Conservation (phyloP, 2,888 invertebrate species). For the Mycalesis mineus region DNA sequence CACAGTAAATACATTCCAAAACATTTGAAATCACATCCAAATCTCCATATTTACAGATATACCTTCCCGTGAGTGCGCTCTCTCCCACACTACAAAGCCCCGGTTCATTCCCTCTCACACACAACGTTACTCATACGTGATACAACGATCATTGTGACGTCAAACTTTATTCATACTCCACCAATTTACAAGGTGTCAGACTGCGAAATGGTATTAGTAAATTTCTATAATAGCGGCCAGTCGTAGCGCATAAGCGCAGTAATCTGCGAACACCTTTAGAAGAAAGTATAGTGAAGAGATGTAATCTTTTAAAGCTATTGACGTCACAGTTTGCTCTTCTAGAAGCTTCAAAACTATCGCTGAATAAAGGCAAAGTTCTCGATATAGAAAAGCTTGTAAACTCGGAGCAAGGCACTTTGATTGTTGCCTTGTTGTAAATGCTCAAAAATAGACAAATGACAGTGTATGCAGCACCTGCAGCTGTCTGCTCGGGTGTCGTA, state of each 20-base stretch:
- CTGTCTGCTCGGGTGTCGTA: background rate
- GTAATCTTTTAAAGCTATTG: no score
- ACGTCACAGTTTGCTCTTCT: background rate
- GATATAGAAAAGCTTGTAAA: background rate
- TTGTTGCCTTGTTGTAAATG: background rate
- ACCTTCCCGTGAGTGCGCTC: constrained; percentile 13
- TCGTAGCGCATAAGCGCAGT: no score
- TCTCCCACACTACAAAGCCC: background rate
- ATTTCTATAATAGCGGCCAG: no score
- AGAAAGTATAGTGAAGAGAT: no score
- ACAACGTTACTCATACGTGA: background rate
- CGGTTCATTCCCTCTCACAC: background rate
- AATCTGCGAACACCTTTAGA: no score
- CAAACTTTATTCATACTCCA: background rate
- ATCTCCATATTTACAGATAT: constrained; percentile 63
- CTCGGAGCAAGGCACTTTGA: background rate
- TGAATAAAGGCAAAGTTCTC: background rate
- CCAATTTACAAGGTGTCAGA: no score
- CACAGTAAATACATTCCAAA: constrained; percentile 48
- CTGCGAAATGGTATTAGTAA: no score
- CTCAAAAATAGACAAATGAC: background rate
- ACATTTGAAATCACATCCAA: constrained; percentile 47
- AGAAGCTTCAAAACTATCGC: background rate
- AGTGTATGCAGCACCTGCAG: no score
- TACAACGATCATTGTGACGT: background rate